phyloP scores from a whole-genome alignment of 2,888 invertebrate species.

The Cristatella mucedo region DNA sequence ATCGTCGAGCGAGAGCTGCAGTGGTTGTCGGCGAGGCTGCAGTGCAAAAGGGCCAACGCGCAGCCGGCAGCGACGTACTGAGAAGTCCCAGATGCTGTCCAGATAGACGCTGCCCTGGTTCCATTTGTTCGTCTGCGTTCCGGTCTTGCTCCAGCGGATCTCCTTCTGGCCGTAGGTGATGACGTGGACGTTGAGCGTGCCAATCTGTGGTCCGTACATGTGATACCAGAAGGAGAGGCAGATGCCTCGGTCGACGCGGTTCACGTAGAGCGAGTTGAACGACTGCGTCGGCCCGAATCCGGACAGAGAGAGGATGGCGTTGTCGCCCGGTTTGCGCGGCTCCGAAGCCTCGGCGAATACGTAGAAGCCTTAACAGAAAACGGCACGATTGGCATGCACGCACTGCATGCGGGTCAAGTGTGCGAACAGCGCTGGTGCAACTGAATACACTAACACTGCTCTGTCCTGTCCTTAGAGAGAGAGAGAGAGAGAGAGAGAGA shows the following conservation, averaged over 20 bases:
- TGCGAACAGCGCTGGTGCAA: too few species aligned
- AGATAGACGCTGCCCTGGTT: constrained; percentile 4
- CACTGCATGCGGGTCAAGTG: too few species aligned
- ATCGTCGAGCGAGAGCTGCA: too few species aligned
- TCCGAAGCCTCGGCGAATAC: constrained; percentile 46
- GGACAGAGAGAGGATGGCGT: constrained; percentile 33
- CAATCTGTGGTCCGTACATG: constrained; percentile 13
- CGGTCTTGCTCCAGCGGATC: constrained; percentile 17
- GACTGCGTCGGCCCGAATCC: not conserved
- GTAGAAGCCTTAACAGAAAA: too few species aligned
- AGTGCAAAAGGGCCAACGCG: too few species aligned
- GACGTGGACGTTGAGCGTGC: constrained; percentile 12
- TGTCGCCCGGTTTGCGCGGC: constrained; percentile 46
- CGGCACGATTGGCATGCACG: too few species aligned
- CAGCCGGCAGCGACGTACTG: too few species aligned
- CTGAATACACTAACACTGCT: too few species aligned
- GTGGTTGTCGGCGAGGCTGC: too few species aligned
- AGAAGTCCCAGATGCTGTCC: constrained; percentile 1
- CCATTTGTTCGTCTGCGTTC: constrained; percentile 16
- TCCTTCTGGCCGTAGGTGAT: constrained; percentile 3
- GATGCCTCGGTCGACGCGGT: not conserved
- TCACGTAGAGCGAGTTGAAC: too few species aligned
- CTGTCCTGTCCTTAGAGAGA: too few species aligned
- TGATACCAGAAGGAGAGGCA: constrained; percentile 23
- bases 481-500: too few species aligned